A percentile compares a stretch with the other conserved stretches of the same genome.
phyloP scores from a whole-genome alignment of 1,140 invertebrate species.

The Drosophila kohkoa region DNA sequence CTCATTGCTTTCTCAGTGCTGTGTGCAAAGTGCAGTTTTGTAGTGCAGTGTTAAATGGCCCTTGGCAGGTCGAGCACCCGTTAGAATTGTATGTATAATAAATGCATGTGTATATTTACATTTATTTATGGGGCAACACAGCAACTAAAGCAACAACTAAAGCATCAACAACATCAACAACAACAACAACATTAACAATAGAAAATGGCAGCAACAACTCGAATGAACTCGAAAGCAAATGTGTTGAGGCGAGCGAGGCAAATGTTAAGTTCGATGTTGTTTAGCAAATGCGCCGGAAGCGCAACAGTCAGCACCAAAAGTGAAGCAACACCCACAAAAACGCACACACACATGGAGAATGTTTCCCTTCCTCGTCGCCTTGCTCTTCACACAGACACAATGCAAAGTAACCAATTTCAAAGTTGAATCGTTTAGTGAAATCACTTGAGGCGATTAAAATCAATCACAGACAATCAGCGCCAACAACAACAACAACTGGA shows the following conservation, averaged over 20 bases:
- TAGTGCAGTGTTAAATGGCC: conserved; percentile 31
- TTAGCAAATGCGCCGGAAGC: conserved; percentile 56
- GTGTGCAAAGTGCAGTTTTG: conserved; percentile 4
- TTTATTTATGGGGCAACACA: conserved; percentile 20
- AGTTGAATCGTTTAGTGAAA: conserved; percentile 82
- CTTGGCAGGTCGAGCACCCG: conserved; percentile 12
- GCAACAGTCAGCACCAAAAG: conserved; percentile 57
- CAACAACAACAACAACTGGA: conserved; percentile 15
- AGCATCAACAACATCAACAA: conserved; percentile 4
- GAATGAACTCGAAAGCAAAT: conserved; percentile 38
- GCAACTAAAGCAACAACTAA: too few relatives aligned
- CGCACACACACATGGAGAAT: background rate
- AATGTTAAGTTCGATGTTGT: conserved; percentile 52
- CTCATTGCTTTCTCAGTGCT: background rate
- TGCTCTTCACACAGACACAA: conserved; percentile 42
- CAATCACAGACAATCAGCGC: conserved; percentile 80
- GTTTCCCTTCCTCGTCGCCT: background rate
- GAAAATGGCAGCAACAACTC: background rate
- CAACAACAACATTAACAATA: conserved; percentile 10
- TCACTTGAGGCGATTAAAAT: conserved; percentile 83
- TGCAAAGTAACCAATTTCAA: conserved; percentile 78
- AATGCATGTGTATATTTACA: conserved; percentile 22
- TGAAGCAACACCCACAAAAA: conserved; percentile 39
- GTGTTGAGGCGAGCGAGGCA: conserved; percentile 48
- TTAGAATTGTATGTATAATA: conserved; percentile 24